Base-by-base conservation (phyloP, 2,113 vertebrate genomes). In the Climacteris rufus region DNA sequence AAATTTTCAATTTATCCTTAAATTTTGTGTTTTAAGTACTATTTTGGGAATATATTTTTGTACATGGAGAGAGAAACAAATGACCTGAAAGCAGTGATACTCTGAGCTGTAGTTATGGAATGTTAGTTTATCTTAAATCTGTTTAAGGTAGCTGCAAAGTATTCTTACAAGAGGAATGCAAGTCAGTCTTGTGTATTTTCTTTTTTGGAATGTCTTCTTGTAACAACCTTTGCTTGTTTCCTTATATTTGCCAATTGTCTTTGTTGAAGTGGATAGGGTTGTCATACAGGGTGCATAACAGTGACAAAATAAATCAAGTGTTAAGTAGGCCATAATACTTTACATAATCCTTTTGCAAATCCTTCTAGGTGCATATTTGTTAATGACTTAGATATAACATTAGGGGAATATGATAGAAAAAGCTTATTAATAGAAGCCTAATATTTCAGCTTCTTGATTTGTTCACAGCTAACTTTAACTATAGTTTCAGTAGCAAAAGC, bases 261-360 rank as follows among this genome's bases (percentile, higher is more conserved):
- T 83, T 83, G 47, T 79, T 87, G 81, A 93, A 69, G 53, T 89
- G 77, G 78, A 30, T 76, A 15, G 35, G 49, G 53, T 47, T 95
- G 77, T 89, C 89, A 69, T 49, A 50, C 23, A 24, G 37, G 49
- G 25, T 64, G 15, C 69, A 12, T 66, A 92, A 78, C 24, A 59
- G 77, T 94, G 89, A 82, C 84, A 84, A 91, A 95, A 52, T 84
- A 89, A 89, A 95, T 95, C 89, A 82, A 39, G 56, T 91, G 81
- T 89, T 95, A 97, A 95, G 87, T 92, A 94, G 89, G 86, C 72
- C 83, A 56, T 91, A 81, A 68, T 94, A 52, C 91, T 97, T 91
- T 94, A 31, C 87, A 87, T 96, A 96, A 95, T 94, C 91, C 57
- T 87, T 87, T 84, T 87, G 50, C 69, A 95, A 94, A 96, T 96